Evolutionary conservation across 2,888 invertebrate species (phyloP).

Genomic region (Mythimna albipuncta): DNA sequence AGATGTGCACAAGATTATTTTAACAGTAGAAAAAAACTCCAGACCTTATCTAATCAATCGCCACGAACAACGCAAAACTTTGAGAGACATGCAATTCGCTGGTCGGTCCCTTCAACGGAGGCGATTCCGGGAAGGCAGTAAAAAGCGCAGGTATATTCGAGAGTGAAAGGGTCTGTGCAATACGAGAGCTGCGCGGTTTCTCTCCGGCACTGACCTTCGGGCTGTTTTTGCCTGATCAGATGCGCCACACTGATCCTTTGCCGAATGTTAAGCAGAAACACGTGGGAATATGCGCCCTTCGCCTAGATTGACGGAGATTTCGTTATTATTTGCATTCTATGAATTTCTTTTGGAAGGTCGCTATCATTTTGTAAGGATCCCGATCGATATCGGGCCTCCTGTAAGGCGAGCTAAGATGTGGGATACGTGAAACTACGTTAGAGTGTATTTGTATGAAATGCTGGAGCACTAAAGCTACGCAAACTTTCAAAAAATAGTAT

Average conservation of each 20-base stretch:
- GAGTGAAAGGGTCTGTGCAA: conserved; percentile 91
- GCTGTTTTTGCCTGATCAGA: conserved; percentile 86
- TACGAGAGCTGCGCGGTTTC: conserved; percentile 87
- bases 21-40: neutral
- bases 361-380: conserved; percentile 38
- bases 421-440: conserved; percentile 11
- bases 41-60: neutral
- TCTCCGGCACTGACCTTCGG: conserved; percentile 84
- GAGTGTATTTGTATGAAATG: neutral
- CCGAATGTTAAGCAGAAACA: conserved; percentile 85
- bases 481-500: neutral
- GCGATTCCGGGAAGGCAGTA: conserved; percentile 85
- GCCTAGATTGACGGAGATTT: conserved; percentile 77
- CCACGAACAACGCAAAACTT: conserved; percentile 69
- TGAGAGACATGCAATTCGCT: conserved; percentile 72
- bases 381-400: conserved; percentile 51
- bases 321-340: conserved; percentile 83
- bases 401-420: conserved; percentile 31
- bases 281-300: conserved; percentile 84
- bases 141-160: conserved; percentile 90
- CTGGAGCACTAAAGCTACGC: neutral
- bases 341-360: conserved; percentile 56
- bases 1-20: neutral
- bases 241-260: conserved; percentile 77
- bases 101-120: conserved; percentile 72